phyloP scores from a whole-genome alignment of 2,797 vertebrate genomes.

The Nannoperca obscura region DNA sequence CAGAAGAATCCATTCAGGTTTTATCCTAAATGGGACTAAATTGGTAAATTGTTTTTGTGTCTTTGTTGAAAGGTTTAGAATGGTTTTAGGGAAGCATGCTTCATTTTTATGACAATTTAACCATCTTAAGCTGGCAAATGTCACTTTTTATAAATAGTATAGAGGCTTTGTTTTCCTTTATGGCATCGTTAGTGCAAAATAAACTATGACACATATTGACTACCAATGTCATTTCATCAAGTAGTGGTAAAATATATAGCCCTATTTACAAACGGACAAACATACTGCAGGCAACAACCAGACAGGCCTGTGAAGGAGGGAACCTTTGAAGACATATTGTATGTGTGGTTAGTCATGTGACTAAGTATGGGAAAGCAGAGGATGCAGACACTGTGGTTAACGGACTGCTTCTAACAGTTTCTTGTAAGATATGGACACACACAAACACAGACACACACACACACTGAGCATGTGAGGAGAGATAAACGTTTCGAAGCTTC shows the following conservation, averaged over 20 bases:
- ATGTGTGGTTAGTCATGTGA: slow-evolving; percentile 29
- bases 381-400: slow-evolving; percentile 71
- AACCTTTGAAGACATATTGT: neutral
- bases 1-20: slow-evolving; percentile 2
- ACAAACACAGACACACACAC: slow-evolving; percentile 24
- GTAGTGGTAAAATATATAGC: neutral
- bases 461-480: slow-evolving; percentile 44
- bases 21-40: slow-evolving; percentile 6
- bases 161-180: neutral
- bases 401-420: slow-evolving; percentile 44
- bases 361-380: slow-evolving; percentile 42
- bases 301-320: slow-evolving; percentile 5
- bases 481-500: slow-evolving; percentile 73
- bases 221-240: slow-evolving; percentile 3
- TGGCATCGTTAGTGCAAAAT: slow-evolving; percentile 19
- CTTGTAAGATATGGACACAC: slow-evolving; percentile 56
- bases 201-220: neutral
- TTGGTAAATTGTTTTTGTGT: slow-evolving; percentile 5
- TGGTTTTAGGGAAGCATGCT: neutral
- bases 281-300: slow-evolving; percentile 1
- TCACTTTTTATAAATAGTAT: slow-evolving; percentile 1
- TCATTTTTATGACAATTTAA: slow-evolving; percentile 21
- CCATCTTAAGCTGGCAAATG: neutral
- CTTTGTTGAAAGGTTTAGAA: slow-evolving; percentile 5
- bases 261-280: neutral